These are phyloP conservation scores for Polyommatus iphigenia DNA, from an alignment of 2,888 invertebrate genomes.

Conservation along the genomic window DNA sequence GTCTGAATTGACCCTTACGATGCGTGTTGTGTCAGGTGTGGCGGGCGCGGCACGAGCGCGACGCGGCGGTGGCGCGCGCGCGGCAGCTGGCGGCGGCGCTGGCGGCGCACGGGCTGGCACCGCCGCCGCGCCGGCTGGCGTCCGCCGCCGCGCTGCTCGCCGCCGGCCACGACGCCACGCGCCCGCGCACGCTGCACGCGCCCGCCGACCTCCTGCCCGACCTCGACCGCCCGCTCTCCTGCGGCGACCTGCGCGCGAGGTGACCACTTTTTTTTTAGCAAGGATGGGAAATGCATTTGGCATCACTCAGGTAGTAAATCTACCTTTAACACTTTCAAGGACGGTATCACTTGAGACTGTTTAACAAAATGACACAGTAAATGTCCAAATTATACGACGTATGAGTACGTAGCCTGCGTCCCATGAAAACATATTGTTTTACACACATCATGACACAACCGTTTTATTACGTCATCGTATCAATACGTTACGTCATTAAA, in stretches of 20 bases:
- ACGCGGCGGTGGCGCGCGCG: constrained; percentile 91
- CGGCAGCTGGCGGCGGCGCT: constrained; percentile 92
- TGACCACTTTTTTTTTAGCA: constrained; percentile 38
- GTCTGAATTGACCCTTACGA: too few species aligned
- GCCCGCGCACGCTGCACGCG: constrained; percentile 66
- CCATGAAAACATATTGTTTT: too few species aligned
- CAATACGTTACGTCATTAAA: too few species aligned
- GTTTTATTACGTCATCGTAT: too few species aligned
- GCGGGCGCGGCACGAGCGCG: constrained; percentile 95
- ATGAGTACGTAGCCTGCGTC: too few species aligned
- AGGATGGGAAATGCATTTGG: too few species aligned
- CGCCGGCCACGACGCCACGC: constrained; percentile 79
- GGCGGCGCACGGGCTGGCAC: constrained; percentile 90
- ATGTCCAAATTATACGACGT: too few species aligned
- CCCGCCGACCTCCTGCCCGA: constrained; percentile 71
- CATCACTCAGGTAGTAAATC: too few species aligned
- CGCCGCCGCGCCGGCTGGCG: constrained; percentile 84
- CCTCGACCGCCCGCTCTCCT: constrained; percentile 74
- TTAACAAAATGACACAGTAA: too few species aligned
- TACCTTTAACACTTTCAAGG: too few species aligned
- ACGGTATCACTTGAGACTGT: too few species aligned
- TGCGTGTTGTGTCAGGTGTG: constrained; percentile 77
- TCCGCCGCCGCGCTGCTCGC: constrained; percentile 82
- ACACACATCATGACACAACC: too few species aligned
- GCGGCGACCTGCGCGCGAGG: constrained; percentile 71